phyloP scores from a whole-genome alignment of 2,888 invertebrate species.

The Harmothoe impar region DNA sequence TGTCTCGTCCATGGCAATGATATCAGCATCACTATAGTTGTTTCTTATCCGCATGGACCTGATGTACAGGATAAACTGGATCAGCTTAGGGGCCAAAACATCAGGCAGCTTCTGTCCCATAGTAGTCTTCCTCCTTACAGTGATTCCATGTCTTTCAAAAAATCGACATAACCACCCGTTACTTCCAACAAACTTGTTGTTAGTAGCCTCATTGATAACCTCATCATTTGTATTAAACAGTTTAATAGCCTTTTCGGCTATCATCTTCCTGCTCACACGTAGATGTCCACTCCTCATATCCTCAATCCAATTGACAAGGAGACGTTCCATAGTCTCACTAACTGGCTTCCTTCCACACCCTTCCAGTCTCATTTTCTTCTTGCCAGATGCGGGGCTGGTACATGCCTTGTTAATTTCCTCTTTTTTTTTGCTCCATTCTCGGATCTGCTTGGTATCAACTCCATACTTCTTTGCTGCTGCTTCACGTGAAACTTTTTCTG shows the following conservation, averaged over 20 bases:
- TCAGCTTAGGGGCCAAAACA: neutral
- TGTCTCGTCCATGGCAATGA: conserved; percentile 1
- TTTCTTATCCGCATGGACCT: neutral
- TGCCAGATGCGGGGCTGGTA: no score
- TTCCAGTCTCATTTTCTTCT: no score
- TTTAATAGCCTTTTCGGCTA: neutral
- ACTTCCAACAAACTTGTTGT: no score
- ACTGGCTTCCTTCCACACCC: neutral
- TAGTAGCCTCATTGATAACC: neutral
- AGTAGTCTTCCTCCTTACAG: neutral
- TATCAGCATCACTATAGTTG: neutral
- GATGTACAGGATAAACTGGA: neutral
- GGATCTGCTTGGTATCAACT: neutral
- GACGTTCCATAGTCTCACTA: neutral
- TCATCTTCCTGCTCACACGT: neutral
- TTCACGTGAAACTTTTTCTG: neutral
- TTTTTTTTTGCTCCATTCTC: no score
- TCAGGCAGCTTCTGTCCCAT: conserved; percentile 5
- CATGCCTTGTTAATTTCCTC: no score
- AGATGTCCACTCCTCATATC: neutral
- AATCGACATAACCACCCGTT: no score
- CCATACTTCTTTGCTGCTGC: conserved; percentile 4
- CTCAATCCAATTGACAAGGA: neutral
- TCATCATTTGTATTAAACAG: neutral
- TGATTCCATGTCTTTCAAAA: no score